phyloP scores from a whole-genome alignment of 1,140 invertebrate species.

The Drosophila sucinea region DNA sequence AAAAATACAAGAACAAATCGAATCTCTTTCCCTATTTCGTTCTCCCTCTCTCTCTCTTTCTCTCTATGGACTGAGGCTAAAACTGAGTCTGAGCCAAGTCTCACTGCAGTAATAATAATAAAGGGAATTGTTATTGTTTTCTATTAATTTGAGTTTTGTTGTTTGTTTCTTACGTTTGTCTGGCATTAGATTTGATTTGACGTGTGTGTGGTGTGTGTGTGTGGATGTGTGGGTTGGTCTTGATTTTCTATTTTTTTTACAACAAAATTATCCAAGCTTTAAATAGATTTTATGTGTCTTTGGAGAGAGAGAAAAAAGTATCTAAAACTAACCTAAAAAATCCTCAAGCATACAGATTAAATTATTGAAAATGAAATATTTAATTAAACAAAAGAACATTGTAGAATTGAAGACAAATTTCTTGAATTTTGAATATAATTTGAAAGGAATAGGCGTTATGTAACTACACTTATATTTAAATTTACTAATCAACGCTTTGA shows the following conservation, averaged over 20 bases:
- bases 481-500: no score
- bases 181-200: conserved; percentile 14
- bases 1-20: conserved; percentile 6
- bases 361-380: neutral
- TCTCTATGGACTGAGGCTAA: neutral
- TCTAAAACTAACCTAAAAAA: neutral
- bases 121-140: conserved; percentile 36
- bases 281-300: conserved; percentile 6
- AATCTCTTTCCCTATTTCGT: neutral
- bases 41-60: neutral
- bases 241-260: conserved; percentile 15
- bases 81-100: conserved; percentile 12
- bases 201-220: neutral
- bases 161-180: conserved; percentile 8
- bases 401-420: no score
- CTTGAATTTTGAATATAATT: no score
- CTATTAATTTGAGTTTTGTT: conserved; percentile 30
- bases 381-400: no score
- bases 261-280: conserved; percentile 19
- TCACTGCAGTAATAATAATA: conserved; percentile 38
- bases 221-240: neutral
- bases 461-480: no score
- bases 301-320: neutral
- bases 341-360: neutral
- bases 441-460: no score